phyloP scores from a whole-genome alignment of 2,113 vertebrate species.

The Desmodus rotundus region DNA sequence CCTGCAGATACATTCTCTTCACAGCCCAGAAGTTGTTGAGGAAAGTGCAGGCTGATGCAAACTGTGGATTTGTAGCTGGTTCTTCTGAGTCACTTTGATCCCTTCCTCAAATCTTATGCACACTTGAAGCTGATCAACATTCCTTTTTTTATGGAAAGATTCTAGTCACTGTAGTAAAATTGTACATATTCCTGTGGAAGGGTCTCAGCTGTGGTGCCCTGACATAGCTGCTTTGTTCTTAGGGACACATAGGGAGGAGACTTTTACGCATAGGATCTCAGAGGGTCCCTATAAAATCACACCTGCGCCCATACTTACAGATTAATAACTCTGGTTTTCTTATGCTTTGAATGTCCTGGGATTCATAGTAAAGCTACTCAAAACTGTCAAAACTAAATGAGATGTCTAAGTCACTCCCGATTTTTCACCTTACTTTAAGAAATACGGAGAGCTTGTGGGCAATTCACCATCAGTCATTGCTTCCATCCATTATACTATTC shows the following conservation, averaged over 20 bases:
- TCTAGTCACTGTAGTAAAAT: not conserved
- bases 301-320: rapidly evolving
- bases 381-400: not conserved
- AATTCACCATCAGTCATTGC: not conserved
- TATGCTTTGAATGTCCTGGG: not conserved
- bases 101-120: not conserved
- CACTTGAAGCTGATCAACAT: not conserved
- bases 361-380: not conserved
- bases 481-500: not conserved
- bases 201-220: not conserved
- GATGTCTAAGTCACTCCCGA: not conserved
- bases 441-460: not conserved
- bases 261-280: not conserved
- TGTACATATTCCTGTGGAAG: not conserved
- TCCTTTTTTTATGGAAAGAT: not conserved
- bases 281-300: not conserved
- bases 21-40: not conserved
- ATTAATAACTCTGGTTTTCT: not conserved
- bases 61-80: not conserved
- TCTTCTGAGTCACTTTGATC: not conserved
- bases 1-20: slow-evolving; percentile 23
- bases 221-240: not conserved
- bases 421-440: not conserved
- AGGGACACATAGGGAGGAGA: rapidly evolving
- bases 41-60: not conserved